A percentile compares a stretch with the other conserved stretches of the same genome.
Conservation (phyloP, 2,888 invertebrate genomes). For the Diplazon laetatorius region DNA sequence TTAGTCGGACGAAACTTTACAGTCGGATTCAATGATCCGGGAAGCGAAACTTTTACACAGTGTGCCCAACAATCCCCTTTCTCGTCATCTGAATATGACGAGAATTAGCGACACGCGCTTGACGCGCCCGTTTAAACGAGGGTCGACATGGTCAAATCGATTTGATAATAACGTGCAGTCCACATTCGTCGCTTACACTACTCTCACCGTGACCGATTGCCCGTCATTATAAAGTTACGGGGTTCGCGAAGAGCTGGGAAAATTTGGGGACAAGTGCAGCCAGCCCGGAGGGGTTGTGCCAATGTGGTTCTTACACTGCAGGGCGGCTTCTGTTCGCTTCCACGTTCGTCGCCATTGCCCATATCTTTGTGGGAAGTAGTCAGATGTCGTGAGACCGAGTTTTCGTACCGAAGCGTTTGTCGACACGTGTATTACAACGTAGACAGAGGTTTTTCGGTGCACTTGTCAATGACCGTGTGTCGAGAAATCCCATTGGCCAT, state of each 20-base stretch:
- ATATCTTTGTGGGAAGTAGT: conserved; percentile 73
- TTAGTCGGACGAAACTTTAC: conserved; percentile 32
- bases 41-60: conserved; percentile 20
- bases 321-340: background rate
- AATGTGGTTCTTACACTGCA: too few relatives aligned
- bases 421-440: conserved; percentile 46
- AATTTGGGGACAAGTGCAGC: conserved; percentile 64
- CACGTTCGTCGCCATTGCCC: conserved; percentile 1
- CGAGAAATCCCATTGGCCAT: conserved; percentile 24
- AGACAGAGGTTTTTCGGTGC: background rate
- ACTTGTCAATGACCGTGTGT: conserved; percentile 12
- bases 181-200: background rate
- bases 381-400: conserved; percentile 64
- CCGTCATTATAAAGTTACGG: conserved; percentile 74
- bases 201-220: conserved; percentile 20
- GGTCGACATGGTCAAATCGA: conserved; percentile 23
- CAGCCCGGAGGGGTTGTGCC: conserved; percentile 46
- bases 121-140: conserved; percentile 35
- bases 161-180: background rate
- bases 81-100: background rate
- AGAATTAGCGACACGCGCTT: conserved; percentile 31
- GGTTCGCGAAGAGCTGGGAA: conserved; percentile 66
- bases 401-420: conserved; percentile 29
- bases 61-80: too few relatives aligned
- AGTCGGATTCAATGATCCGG: conserved; percentile 23